Conservation (phyloP, 2,888 invertebrate genomes). For the Dermolepida albohirtum region DNA sequence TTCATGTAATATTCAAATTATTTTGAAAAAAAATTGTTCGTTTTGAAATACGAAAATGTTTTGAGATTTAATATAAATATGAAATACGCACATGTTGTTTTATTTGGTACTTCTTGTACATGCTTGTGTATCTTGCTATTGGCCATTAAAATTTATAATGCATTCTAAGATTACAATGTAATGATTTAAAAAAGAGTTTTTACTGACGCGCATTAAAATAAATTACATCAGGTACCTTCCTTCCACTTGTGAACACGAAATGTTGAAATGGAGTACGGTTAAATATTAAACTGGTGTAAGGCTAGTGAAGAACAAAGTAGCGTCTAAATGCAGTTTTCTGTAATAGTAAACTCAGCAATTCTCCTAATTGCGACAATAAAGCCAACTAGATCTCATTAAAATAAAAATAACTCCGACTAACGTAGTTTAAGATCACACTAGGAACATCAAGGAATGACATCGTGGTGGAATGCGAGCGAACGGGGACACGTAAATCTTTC, state of each 20-base stretch:
- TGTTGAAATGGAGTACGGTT: conserved; percentile 16
- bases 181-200: conserved; percentile 18
- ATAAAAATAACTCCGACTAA: conserved; percentile 45
- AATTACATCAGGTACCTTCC: neutral
- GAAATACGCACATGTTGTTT: neutral
- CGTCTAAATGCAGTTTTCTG: conserved; percentile 30
- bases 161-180: neutral
- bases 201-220: conserved; percentile 9
- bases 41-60: too few relatives aligned
- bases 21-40: too few relatives aligned
- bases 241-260: neutral
- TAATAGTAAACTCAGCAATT: conserved; percentile 35
- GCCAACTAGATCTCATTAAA: conserved; percentile 50
- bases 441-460: neutral
- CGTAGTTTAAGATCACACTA: conserved; percentile 8
- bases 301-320: conserved; percentile 20
- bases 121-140: too few relatives aligned
- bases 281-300: conserved; percentile 26
- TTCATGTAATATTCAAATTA: too few relatives aligned
- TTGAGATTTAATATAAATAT: too few relatives aligned
- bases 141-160: too few relatives aligned
- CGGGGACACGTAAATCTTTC: too few relatives aligned
- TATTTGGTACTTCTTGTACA: too few relatives aligned
- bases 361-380: conserved; percentile 49
- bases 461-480: neutral